phyloP scores from a whole-genome alignment of 1,140 invertebrate species.

The Zaprionus vittiger region DNA sequence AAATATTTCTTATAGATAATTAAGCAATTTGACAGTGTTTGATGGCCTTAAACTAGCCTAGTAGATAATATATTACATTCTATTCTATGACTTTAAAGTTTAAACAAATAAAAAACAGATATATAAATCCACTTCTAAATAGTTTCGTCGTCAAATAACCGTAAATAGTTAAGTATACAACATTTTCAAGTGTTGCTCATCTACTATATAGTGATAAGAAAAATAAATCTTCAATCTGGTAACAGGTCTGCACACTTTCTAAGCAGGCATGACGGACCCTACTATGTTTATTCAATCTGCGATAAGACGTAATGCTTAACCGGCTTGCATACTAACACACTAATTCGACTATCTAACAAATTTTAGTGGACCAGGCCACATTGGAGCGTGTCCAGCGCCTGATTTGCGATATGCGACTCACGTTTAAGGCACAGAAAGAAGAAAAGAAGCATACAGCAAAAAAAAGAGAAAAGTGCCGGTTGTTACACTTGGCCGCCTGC shows the following conservation, averaged over 20 bases:
- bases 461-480: conserved; percentile 67
- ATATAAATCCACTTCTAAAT: too few species aligned
- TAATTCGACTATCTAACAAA: conserved; percentile 63
- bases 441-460: conserved; percentile 23
- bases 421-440: conserved; percentile 56
- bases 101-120: too few species aligned
- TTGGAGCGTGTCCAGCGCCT: conserved; percentile 66
- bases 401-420: conserved; percentile 67
- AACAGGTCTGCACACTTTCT: conserved; percentile 62
- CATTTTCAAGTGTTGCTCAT: background rate
- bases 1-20: too few species aligned
- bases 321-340: conserved; percentile 65
- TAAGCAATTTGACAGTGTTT: too few species aligned
- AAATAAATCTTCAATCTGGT: background rate
- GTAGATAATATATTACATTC: too few species aligned
- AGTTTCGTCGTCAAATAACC: background rate
- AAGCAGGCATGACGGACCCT: conserved; percentile 24
- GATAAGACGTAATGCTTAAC: conserved; percentile 76
- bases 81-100: too few species aligned
- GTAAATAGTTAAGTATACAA: too few species aligned
- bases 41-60: too few species aligned
- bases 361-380: conserved; percentile 71
- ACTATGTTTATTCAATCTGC: conserved; percentile 68
- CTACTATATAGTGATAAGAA: background rate
- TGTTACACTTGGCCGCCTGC: conserved; percentile 65